Base-by-base conservation (phyloP, 92 coral and sea anemone species). In the Bergia puertoricense region DNA sequence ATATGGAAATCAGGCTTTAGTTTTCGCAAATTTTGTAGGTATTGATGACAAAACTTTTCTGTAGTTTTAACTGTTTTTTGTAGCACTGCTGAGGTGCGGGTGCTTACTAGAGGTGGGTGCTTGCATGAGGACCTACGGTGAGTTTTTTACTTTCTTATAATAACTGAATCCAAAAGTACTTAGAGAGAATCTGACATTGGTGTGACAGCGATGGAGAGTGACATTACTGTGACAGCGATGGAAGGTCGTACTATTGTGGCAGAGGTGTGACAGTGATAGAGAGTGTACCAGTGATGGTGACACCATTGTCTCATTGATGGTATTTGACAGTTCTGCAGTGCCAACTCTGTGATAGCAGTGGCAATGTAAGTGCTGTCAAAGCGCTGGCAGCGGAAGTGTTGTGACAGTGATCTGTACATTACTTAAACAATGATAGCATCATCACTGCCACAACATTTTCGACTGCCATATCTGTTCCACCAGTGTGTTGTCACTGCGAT, bases 71-170 rank as follows among this genome's bases (percentile, higher is more conserved):
- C 79, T 59, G 73, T 41, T 51, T 23, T 42, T 23, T 59, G 83
- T 74, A 82, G 96, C 96, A 93, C 92, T 93, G 71, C 81, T 57
- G n/a, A 89, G 77, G 92, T 89, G 67, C 77, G 94, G 94, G 94
- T 92, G 94, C 96, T 94, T 88, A 93, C 92, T 90, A 90, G 94
- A 92, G 95, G 96, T 88, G 93, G 94, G 94, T 94, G 94, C 94
- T 94, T 92, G 88, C 94, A 71, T 85, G 89, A 90, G 96, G 96
- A 94, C 9, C 82, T 81, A 91, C 51, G 96, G 96, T 94, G 96
- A 94, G 96, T 94, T 45, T 11, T 2, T 23, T 73, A 45, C 54
- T 68, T 65, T 79, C 79, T 20, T 88, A 23, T 73, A 38, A n/a
- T 20, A 18, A 62, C 69, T 62, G 30, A 62, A 23, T 18, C 23